These are phyloP conservation scores for Nephrotoma guestfalica DNA, from an alignment of 2,888 invertebrate genomes.

Conservation along the genomic window DNA sequence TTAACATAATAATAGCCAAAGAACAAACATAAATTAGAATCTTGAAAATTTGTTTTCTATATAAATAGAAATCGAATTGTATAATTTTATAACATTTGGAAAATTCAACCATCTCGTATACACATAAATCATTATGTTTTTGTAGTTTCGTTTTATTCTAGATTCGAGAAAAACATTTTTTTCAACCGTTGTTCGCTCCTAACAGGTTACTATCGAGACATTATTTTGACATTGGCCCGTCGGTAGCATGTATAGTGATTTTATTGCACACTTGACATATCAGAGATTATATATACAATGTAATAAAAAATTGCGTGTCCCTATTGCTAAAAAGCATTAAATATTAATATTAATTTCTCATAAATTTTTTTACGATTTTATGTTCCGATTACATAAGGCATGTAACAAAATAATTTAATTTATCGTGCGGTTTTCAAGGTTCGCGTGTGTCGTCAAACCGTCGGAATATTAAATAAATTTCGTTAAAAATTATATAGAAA, in stretches of 20 bases:
- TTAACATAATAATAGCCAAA: no score
- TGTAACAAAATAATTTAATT: background rate
- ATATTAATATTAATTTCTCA: background rate
- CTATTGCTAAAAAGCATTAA: background rate
- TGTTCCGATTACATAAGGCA: background rate
- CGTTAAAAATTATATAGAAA: background rate
- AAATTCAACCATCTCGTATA: no score
- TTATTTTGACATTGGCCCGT: background rate
- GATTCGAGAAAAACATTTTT: no score
- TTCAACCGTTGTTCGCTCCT: no score
- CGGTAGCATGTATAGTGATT: background rate
- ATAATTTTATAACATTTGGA: no score
- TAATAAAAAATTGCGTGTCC: background rate
- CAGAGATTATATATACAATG: background rate
- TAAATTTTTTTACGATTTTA: background rate
- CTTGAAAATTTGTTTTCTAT: no score
- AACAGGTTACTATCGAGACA: no score
- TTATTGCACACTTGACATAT: background rate
- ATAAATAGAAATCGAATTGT: no score
- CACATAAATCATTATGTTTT: no score
- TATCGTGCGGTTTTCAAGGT: background rate
- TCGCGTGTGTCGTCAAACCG: background rate
- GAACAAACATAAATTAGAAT: no score
- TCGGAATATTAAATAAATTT: background rate
- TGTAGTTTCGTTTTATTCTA: no score